Conservation (phyloP, 2,113 vertebrate species). For the Athene cunicularia region DNA sequence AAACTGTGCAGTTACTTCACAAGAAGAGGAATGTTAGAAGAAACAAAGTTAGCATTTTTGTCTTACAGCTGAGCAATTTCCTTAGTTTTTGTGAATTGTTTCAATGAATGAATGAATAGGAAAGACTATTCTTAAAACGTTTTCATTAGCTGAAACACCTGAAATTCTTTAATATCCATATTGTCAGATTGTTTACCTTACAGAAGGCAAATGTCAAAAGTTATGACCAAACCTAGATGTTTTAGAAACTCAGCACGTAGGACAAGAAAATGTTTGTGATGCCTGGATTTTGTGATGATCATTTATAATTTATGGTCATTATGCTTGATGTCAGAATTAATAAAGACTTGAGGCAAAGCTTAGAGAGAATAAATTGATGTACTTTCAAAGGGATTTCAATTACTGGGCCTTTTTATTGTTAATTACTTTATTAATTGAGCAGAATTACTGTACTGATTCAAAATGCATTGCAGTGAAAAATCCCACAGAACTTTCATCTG, state of each 20-base stretch:
- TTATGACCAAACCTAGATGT: neutral
- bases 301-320: constrained; percentile 62
- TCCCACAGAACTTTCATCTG: neutral
- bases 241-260: neutral
- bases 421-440: constrained; percentile 72
- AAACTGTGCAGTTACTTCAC: neutral
- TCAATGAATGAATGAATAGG: neutral
- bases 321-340: constrained; percentile 53
- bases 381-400: constrained; percentile 63
- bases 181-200: neutral
- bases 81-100: neutral
- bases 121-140: neutral
- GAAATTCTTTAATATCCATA: neutral
- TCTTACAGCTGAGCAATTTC: neutral
- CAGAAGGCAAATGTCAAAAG: neutral
- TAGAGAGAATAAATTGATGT: constrained; percentile 61
- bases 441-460: constrained; percentile 29
- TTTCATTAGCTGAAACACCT: neutral
- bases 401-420: constrained; percentile 48
- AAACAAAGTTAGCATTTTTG: neutral
- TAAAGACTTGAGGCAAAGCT: constrained; percentile 60
- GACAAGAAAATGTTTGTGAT: neutral
- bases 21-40: neutral
- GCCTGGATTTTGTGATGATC: constrained; percentile 47
- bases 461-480: constrained; percentile 8